Percentiles rank a stretch among this genome's conserved stretches.
Conservation (phyloP, 2,888 invertebrate species). For the Alloscopus bannaensis region DNA sequence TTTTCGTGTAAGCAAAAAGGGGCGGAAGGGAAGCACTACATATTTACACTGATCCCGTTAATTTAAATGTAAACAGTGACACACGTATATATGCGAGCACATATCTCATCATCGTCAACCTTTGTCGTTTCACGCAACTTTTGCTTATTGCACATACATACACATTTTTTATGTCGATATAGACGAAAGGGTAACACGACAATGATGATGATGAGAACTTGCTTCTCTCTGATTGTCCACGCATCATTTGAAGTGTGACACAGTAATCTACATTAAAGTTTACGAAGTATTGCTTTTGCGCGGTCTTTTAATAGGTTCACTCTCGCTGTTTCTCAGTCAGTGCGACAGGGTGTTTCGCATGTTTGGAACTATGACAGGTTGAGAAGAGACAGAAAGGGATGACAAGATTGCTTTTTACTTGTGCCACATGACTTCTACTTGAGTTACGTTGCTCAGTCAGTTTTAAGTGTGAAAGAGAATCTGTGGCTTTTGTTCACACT, state of each 20-base stretch:
- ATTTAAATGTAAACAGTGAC: too few species aligned
- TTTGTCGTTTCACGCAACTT: background rate
- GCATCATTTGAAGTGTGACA: conserved; percentile 60
- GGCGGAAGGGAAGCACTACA: conserved; percentile 50
- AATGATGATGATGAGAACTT: conserved; percentile 36
- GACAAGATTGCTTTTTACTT: background rate
- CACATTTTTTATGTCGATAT: conserved; percentile 6
- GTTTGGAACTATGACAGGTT: conserved; percentile 1
- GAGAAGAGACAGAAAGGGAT: too few species aligned
- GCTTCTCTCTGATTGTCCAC: conserved; percentile 55
- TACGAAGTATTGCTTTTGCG: background rate
- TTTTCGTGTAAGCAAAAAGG: conserved; percentile 37
- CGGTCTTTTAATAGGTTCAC: too few species aligned
- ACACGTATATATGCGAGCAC: background rate
- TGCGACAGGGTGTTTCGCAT: conserved; percentile 10
- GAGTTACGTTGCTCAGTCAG: background rate
- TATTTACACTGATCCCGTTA: background rate
- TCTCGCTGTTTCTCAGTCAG: background rate
- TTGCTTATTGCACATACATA: background rate
- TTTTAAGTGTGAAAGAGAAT: background rate
- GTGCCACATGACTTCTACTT: conserved; percentile 33
- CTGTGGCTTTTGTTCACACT: conserved; percentile 4
- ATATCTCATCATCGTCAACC: background rate
- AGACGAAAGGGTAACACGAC: background rate
- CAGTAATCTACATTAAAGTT: conserved; percentile 43